Base-by-base conservation (phyloP, 2,797 vertebrate genomes). In the Pygocentrus nattereri region DNA sequence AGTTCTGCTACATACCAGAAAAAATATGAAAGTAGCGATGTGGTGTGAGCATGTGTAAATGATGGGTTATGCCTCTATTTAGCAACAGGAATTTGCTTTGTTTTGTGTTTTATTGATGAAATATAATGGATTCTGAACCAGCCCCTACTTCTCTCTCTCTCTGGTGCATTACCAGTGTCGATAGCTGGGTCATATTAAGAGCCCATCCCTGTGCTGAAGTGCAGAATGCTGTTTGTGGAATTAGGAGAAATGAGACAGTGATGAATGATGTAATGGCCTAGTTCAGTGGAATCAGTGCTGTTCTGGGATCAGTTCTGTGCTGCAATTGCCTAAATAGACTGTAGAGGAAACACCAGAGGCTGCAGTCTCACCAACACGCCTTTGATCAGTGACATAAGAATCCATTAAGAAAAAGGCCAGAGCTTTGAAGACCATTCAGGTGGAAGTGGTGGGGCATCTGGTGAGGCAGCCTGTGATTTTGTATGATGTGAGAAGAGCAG, bases 361-460 rank as follows among this genome's bases (percentile, higher is more conserved):
- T 75, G 73, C 44, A 67, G 4, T 54, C 23, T 38, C 31, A 38
- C 65, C 21, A 30, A 31, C 18, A 34, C 65, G 44, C 47, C 84
- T 85, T 82, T 85, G 76, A 85, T 85, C 80, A 76, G 54, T 70
- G 69, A 38, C 8, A 38, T 5, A 38, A 38, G 38, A 67, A 59
- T 80, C 67, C 74, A 68, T 80, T 84, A 84, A 38, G 47, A 67
- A 75, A 49, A 68, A 58, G 21, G 54, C 54, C 54, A 23, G 54
- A 23, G 21, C 54, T 23, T 10, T 23, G n/a, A 58, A 6, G 54
- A 58, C 21, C 54, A 58, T 21, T 12, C 10, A 54, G 52, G 3
- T 19, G 52, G 52, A 54, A 19, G n/a, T 58, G 54, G 5, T 11
- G n/a, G 21, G 54, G 58, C 54, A 2, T 52, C 10, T 52, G 12